These are phyloP conservation scores for Neocrepidodera transversa DNA, from an alignment of 2,888 invertebrate species.

Conservation along the genomic window DNA sequence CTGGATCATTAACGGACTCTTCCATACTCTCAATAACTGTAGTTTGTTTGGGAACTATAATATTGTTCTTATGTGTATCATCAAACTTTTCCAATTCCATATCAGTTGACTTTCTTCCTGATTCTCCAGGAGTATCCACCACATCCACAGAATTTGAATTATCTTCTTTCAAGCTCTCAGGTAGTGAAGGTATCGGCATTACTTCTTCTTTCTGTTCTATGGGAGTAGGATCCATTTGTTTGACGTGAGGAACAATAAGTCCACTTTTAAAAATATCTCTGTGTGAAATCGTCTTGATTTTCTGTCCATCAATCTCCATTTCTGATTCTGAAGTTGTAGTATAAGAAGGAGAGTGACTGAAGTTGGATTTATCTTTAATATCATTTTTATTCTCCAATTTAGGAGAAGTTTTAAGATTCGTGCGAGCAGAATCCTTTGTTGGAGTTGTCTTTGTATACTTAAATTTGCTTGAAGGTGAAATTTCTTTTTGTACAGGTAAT, in stretches of 20 bases:
- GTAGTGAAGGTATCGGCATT: neutral
- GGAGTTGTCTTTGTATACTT: slow-evolving; percentile 52
- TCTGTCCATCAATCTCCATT: slow-evolving; percentile 60
- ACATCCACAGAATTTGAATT: slow-evolving; percentile 23
- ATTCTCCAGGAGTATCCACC: slow-evolving; percentile 34
- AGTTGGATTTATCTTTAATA: slow-evolving; percentile 33
- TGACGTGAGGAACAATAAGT: slow-evolving; percentile 35
- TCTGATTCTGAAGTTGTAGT: slow-evolving; percentile 60
- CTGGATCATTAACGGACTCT: neutral
- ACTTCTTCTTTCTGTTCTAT: slow-evolving; percentile 28
- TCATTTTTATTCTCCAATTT: slow-evolving; percentile 32
- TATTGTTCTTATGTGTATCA: slow-evolving; percentile 37
- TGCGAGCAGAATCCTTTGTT: slow-evolving; percentile 57
- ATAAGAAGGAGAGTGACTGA: slow-evolving; percentile 48
- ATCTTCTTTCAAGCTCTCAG: slow-evolving; percentile 22
- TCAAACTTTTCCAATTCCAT: slow-evolving; percentile 52
- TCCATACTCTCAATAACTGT: neutral
- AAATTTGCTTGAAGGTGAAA: slow-evolving; percentile 60
- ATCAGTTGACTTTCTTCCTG: slow-evolving; percentile 48
- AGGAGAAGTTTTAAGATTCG: slow-evolving; percentile 23
- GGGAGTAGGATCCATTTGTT: slow-evolving; percentile 31
- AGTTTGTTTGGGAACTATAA: slow-evolving; percentile 22
- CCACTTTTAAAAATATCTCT: slow-evolving; percentile 55
- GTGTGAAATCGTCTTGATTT: slow-evolving; percentile 59
- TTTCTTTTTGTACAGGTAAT: slow-evolving; percentile 61